These are phyloP conservation scores for Acyrthosiphon pisum DNA, from an alignment of 1,140 invertebrate species.

Conservation along the genomic window DNA sequence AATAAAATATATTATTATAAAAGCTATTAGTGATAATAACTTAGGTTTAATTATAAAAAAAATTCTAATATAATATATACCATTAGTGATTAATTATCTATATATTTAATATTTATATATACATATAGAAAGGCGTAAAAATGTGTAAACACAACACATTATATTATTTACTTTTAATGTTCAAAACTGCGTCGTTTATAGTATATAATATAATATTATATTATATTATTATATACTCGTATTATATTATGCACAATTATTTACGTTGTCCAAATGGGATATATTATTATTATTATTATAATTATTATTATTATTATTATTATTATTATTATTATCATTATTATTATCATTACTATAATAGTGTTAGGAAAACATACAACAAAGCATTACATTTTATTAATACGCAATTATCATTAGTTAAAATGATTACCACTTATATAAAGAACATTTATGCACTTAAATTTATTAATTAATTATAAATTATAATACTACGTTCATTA, in stretches of 20 bases:
- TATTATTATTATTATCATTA: background rate
- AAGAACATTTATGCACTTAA: conserved; percentile 30
- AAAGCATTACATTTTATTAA: conserved; percentile 17
- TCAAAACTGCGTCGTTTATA: background rate
- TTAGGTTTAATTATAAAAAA: conserved; percentile 30
- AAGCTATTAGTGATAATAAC: conserved; percentile 48
- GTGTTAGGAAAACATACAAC: background rate
- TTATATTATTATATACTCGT: background rate
- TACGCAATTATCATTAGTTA: conserved; percentile 44
- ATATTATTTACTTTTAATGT: background rate
- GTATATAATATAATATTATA: background rate
- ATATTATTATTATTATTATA: conserved; percentile 1
- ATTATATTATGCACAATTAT: conserved; percentile 40
- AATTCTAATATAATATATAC: conserved; percentile 24
- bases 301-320: background rate
- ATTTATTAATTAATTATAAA: conserved; percentile 41
- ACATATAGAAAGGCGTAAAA: background rate
- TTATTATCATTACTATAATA: background rate
- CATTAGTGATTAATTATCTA: conserved; percentile 21
- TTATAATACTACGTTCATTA: background rate
- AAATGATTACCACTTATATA: conserved; percentile 28
- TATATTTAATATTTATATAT: background rate
- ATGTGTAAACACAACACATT: background rate
- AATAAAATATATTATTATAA: conserved; percentile 29
- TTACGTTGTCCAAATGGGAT: background rate